These are phyloP conservation scores for Aproaerema taeniolella DNA, from an alignment of 2,888 invertebrate genomes.

Conservation along the genomic window DNA sequence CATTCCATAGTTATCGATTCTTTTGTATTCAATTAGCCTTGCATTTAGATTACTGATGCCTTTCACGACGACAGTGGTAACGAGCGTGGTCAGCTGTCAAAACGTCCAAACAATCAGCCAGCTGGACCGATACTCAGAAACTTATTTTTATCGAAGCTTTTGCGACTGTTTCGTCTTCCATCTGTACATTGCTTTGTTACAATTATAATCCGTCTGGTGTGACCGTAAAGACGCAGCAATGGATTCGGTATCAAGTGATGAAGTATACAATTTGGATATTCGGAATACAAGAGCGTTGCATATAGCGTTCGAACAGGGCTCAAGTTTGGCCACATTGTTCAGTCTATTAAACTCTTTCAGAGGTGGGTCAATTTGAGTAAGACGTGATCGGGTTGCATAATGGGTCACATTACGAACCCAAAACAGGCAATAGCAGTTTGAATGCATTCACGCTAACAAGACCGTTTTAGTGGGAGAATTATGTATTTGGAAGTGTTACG, in stretches of 20 bases:
- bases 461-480: constrained; percentile 29
- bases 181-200: constrained; percentile 7
- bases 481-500: too few relatives aligned
- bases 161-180: too few relatives aligned
- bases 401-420: constrained; percentile 40
- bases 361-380: constrained; percentile 59
- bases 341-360: constrained; percentile 70
- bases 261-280: constrained; percentile 24
- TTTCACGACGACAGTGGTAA: constrained; percentile 74
- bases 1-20: constrained; percentile 67
- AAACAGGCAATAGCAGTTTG: constrained; percentile 40
- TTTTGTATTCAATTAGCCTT: constrained; percentile 77
- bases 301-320: constrained; percentile 31
- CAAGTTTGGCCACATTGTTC: constrained; percentile 58
- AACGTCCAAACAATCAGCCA: constrained; percentile 73
- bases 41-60: constrained; percentile 71
- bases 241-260: constrained; percentile 17
- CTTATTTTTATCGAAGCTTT: constrained; percentile 20
- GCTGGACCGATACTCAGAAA: constrained; percentile 31
- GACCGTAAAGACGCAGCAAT: constrained; percentile 29
- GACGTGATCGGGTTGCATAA: constrained; percentile 64
- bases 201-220: constrained; percentile 21
- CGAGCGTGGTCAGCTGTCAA: constrained; percentile 76
- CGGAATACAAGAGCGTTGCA: constrained; percentile 27
- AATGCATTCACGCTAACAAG: constrained; percentile 42